These are phyloP conservation scores for Nephila pilipes DNA, from an alignment of 1,140 invertebrate genomes.

Conservation along the genomic window DNA sequence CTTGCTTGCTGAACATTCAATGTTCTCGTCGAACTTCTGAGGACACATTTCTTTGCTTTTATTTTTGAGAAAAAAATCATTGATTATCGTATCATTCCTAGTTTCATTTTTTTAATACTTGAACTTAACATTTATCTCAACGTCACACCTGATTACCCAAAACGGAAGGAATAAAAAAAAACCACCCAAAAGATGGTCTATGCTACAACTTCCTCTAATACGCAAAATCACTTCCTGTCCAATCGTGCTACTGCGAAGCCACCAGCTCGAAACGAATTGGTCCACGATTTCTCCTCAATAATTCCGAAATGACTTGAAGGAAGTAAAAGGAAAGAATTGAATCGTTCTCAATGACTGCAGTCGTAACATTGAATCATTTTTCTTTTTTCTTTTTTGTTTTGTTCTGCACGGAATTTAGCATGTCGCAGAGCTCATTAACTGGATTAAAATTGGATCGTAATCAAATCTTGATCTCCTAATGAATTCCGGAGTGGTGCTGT, in stretches of 20 bases:
- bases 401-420: not conserved
- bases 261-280: slow-evolving; percentile 40
- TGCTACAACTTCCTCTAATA: not conserved
- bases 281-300: not conserved
- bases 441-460: not conserved
- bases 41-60: too few species aligned
- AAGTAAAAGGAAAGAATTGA: not conserved
- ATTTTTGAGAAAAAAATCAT: too few species aligned
- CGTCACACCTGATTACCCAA: not conserved
- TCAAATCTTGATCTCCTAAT: not conserved
- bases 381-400: not conserved
- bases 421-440: not conserved
- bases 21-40: too few species aligned
- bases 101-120: not conserved
- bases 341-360: slow-evolving; percentile 41
- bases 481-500: not conserved
- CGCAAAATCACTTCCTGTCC: slow-evolving; percentile 42
- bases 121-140: slow-evolving; percentile 10
- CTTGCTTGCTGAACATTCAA: too few species aligned
- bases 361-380: slow-evolving; percentile 53
- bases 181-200: not conserved
- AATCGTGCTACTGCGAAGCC: not conserved
- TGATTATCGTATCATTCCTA: too few species aligned
- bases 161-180: slow-evolving; percentile 10
- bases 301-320: slow-evolving; percentile 1